Evolutionary conservation across 2,797 vertebrate species (phyloP).

Genomic region (Sebastes vulpes): DNA sequence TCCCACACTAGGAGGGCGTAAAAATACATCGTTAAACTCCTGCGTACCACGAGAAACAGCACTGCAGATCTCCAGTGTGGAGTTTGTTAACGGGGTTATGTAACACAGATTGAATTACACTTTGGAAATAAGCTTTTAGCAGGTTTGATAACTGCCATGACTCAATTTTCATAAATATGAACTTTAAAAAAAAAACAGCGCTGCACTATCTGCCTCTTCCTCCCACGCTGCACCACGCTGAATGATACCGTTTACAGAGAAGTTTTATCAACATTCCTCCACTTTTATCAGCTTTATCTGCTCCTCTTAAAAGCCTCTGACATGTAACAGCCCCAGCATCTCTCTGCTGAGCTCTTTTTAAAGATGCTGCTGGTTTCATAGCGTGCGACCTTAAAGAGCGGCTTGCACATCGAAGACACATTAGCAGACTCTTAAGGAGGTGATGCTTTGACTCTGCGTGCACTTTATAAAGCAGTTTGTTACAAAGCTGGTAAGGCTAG

Average conservation of each 20-base stretch:
- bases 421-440: background rate
- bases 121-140: conserved; percentile 39
- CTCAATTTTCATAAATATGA: conserved; percentile 44
- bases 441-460: background rate
- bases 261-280: conserved; percentile 33
- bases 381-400: background rate
- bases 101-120: conserved; percentile 36
- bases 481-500: background rate
- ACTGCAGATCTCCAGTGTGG: background rate
- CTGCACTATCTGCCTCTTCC: conserved; percentile 31
- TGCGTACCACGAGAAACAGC: background rate
- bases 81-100: conserved; percentile 18
- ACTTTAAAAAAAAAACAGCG: background rate
- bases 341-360: background rate
- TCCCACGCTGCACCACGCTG: conserved; percentile 35
- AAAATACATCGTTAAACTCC: background rate
- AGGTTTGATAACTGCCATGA: conserved; percentile 37
- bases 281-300: conserved; percentile 13
- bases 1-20: background rate
- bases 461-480: background rate
- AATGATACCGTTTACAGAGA: conserved; percentile 19
- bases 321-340: background rate
- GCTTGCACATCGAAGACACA: background rate
- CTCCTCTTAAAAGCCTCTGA: conserved; percentile 1
- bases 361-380: background rate